Conservation (phyloP, 1,140 invertebrate species). For the Ptiloglossa arizonensis region DNA sequence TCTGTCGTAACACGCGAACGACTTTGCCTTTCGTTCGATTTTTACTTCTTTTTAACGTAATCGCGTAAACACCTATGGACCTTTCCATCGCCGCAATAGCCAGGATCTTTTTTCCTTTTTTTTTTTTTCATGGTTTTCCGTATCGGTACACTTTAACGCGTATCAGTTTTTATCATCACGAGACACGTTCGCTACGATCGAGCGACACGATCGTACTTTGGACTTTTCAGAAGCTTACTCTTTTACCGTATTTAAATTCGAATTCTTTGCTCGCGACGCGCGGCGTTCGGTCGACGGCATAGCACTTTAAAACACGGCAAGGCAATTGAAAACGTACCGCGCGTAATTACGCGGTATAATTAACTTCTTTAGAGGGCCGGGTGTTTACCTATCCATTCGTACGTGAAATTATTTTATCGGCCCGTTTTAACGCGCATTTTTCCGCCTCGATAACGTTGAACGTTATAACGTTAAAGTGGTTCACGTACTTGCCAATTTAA, state of each 20-base stretch:
- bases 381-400: neutral
- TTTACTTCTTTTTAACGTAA: neutral
- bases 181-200: no score
- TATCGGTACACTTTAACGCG: neutral
- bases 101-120: neutral
- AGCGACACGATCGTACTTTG: neutral
- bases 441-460: neutral
- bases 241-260: neutral
- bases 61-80: no score
- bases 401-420: neutral
- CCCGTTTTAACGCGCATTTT: neutral
- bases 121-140: no score
- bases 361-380: neutral
- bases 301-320: neutral
- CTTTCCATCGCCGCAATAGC: neutral
- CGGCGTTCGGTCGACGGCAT: neutral
- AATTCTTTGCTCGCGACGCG: neutral
- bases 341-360: slow-evolving; percentile 4
- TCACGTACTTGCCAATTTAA: neutral
- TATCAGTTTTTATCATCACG: neutral
- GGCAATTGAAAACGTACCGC: neutral
- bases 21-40: neutral
- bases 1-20: slow-evolving; percentile 1
- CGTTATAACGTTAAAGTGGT: no score
- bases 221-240: no score